These are phyloP conservation scores for Neopipo cinnamomea DNA, from an alignment of 2,113 vertebrate species.

Conservation along the genomic window DNA sequence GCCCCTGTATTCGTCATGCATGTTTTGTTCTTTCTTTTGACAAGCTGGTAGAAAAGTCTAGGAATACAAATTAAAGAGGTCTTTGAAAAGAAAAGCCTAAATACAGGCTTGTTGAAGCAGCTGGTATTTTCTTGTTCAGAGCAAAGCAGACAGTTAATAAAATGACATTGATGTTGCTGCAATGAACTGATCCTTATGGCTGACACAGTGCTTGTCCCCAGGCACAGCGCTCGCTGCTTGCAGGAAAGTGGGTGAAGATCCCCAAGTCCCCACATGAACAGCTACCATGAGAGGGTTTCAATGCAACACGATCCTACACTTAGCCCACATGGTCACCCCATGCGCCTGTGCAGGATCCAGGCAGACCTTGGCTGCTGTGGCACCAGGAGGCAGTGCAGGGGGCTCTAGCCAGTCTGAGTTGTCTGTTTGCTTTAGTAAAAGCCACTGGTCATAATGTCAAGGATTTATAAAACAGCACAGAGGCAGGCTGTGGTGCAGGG, in stretches of 20 bases:
- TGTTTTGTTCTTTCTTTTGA: constrained; percentile 6
- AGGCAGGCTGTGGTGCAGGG: background rate
- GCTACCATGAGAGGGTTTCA: background rate
- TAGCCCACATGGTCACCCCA: rapidly evolving
- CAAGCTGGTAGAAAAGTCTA: background rate
- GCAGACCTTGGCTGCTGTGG: background rate
- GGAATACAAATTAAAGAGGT: background rate
- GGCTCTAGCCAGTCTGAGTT: background rate
- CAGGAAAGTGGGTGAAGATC: background rate
- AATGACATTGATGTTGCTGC: background rate
- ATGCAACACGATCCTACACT: background rate
- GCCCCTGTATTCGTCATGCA: background rate
- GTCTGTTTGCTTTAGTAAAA: background rate
- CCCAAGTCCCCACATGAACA: rapidly evolving
- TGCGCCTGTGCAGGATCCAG: background rate
- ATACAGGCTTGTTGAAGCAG: constrained; percentile 31
- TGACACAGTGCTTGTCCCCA: background rate
- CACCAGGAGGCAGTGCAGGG: background rate
- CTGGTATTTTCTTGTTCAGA: constrained; percentile 2
- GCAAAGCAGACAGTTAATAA: constrained; percentile 38
- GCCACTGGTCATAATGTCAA: background rate
- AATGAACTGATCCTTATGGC: background rate
- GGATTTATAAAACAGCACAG: background rate
- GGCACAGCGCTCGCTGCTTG: background rate
- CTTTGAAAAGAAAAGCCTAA: constrained; percentile 26